These are phyloP conservation scores for Protophormia terraenovae DNA, from an alignment of 2,888 invertebrate genomes.

Conservation along the genomic window DNA sequence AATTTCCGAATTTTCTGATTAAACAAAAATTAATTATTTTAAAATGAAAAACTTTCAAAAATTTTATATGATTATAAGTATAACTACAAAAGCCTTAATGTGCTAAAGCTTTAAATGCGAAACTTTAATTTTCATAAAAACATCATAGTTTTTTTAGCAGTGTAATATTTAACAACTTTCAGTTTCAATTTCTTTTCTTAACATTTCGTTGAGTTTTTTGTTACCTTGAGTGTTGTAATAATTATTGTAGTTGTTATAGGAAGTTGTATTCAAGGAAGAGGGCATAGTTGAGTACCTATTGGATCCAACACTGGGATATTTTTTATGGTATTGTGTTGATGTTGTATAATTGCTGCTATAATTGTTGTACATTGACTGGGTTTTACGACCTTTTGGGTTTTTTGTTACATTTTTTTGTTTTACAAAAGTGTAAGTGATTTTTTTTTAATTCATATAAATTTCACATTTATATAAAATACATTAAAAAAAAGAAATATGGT, in stretches of 20 bases:
- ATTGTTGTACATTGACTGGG: slow-evolving; percentile 69
- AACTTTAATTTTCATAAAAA: neutral
- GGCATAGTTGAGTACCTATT: slow-evolving; percentile 74
- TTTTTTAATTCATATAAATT: slow-evolving; percentile 7
- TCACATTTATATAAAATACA: slow-evolving; percentile 14
- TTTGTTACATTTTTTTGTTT: slow-evolving; percentile 28
- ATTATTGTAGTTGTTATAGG: slow-evolving; percentile 69
- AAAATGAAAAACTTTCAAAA: neutral
- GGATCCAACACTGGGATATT: slow-evolving; percentile 76
- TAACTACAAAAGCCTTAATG: neutral
- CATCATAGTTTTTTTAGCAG: slow-evolving; percentile 3
- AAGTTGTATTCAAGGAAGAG: slow-evolving; percentile 72
- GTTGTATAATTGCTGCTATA: slow-evolving; percentile 72
- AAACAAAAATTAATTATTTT: neutral
- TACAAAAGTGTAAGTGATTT: slow-evolving; percentile 23
- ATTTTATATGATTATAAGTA: neutral
- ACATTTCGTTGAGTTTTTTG: slow-evolving; percentile 59
- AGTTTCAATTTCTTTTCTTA: slow-evolving; percentile 63
- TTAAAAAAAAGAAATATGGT: slow-evolving; percentile 43
- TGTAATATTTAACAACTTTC: slow-evolving; percentile 43
- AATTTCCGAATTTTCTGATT: neutral
- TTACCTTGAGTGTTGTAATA: slow-evolving; percentile 75
- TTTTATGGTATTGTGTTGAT: slow-evolving; percentile 76
- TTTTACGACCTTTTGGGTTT: slow-evolving; percentile 57
- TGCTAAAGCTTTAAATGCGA: slow-evolving; percentile 26